These are phyloP conservation scores for Artibeus jamaicensis DNA, from an alignment of 2,797 vertebrate genomes.

Conservation along the genomic window DNA sequence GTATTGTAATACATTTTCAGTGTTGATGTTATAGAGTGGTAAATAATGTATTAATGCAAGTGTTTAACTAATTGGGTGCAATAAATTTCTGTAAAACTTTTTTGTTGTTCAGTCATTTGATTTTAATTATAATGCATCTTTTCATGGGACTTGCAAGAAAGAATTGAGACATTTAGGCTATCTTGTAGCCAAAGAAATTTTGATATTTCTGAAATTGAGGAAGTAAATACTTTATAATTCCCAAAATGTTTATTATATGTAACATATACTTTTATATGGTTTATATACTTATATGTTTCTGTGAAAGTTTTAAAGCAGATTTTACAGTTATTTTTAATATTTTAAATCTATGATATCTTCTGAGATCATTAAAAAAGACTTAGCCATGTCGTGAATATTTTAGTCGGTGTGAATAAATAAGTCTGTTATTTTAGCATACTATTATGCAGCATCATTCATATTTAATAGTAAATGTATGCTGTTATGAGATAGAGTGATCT, in stretches of 20 bases:
- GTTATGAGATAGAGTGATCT: neutral
- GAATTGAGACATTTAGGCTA: neutral
- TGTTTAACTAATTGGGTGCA: slow-evolving; percentile 84
- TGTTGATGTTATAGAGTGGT: slow-evolving; percentile 81
- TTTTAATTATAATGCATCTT: slow-evolving; percentile 78
- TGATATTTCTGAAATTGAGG: slow-evolving; percentile 1
- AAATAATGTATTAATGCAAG: slow-evolving; percentile 84
- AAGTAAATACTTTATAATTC: slow-evolving; percentile 30
- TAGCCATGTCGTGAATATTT: neutral
- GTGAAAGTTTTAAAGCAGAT: neutral
- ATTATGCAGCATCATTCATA: neutral
- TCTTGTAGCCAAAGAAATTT: slow-evolving; percentile 34
- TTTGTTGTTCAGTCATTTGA: slow-evolving; percentile 87
- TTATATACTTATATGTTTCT: neutral
- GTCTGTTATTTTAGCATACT: slow-evolving; percentile 9
- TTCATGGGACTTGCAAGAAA: slow-evolving; percentile 67
- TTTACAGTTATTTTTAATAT: neutral
- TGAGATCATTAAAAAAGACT: slow-evolving; percentile 8
- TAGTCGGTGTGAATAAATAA: neutral
- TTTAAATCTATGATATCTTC: slow-evolving; percentile 8
- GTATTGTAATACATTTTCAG: slow-evolving; percentile 81
- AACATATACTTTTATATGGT: neutral
- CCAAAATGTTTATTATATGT: neutral
- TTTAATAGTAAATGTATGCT: neutral
- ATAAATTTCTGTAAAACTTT: slow-evolving; percentile 86